phyloP scores from a whole-genome alignment of 1,140 invertebrate genomes.

The Brachionus manjavacas region DNA sequence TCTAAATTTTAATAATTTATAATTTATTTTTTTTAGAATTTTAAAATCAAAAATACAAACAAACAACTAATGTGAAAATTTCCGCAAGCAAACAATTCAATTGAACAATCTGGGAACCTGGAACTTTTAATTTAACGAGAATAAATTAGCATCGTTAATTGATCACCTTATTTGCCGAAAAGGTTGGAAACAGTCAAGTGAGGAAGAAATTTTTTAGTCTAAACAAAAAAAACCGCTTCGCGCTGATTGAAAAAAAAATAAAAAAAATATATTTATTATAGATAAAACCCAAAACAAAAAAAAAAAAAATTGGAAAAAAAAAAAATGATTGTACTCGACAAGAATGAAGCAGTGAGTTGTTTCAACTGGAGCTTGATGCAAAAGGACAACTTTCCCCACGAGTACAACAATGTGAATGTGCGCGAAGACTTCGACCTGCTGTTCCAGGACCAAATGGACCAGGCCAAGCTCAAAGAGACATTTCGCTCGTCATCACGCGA shows the following conservation, averaged over 20 bases:
- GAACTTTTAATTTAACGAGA: background rate
- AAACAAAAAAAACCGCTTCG: background rate
- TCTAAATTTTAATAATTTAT: background rate
- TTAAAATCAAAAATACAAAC: background rate
- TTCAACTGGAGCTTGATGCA: slow-evolving; percentile 7
- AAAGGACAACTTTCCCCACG: background rate
- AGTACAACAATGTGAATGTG: background rate
- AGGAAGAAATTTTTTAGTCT: background rate
- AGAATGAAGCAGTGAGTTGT: background rate
- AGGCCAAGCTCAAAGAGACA: background rate
- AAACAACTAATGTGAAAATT: background rate
- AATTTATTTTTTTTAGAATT: background rate
- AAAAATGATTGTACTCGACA: slow-evolving; percentile 8
- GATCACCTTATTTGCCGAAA: background rate
- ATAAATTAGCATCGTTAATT: background rate
- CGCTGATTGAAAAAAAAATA: background rate
- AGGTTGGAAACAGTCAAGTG: background rate
- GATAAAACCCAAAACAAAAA: background rate
- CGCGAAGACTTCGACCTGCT: slow-evolving; percentile 14
- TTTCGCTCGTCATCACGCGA: background rate
- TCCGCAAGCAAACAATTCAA: background rate
- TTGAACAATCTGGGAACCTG: background rate
- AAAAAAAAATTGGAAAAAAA: background rate
- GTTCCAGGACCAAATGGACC: slow-evolving; percentile 12
- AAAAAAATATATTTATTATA: background rate